Percentiles rank a stretch among this genome's conserved stretches.
Evolutionary conservation across 1,140 invertebrate genomes (phyloP).

Genomic region (Macrostomum lignano): DNA sequence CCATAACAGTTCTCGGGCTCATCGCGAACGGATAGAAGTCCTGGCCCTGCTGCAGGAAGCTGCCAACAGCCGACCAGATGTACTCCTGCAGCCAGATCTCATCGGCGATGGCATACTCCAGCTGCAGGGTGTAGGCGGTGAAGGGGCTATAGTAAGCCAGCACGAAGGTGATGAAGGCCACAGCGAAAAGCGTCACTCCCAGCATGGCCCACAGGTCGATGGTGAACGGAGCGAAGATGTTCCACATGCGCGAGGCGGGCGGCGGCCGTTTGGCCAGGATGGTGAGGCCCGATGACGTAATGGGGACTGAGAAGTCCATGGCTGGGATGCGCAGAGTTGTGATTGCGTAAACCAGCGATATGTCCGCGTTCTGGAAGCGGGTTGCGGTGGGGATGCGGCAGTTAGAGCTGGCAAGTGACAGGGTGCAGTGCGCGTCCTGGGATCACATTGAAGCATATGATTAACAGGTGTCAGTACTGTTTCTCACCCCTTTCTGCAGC

Average conservation of each 20-base stretch:
- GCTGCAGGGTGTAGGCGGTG: background rate
- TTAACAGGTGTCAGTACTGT: background rate
- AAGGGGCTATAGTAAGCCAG: background rate
- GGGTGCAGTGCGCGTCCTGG: no score
- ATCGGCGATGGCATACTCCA: background rate
- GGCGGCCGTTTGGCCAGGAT: background rate
- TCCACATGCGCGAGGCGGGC: background rate
- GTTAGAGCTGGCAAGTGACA: no score
- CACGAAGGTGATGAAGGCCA: background rate
- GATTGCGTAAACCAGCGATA: background rate
- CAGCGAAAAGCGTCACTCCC: background rate
- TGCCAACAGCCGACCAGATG: background rate
- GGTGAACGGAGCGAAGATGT: background rate
- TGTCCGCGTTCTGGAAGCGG: no score
- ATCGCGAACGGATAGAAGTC: slow-evolving; percentile 3
- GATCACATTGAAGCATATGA: background rate
- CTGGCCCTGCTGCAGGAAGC: background rate
- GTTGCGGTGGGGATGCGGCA: no score
- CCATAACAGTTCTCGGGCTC: slow-evolving; percentile 1
- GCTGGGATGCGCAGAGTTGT: background rate
- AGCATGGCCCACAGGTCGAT: background rate
- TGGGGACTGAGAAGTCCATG: background rate
- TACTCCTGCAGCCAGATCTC: background rate
- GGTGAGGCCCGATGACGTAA: background rate
- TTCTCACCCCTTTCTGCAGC: background rate